A percentile compares a stretch with the other conserved stretches of the same genome.
Conservation (phyloP, 2,797 vertebrate genomes). For the Heteromormyrus szaboi region DNA sequence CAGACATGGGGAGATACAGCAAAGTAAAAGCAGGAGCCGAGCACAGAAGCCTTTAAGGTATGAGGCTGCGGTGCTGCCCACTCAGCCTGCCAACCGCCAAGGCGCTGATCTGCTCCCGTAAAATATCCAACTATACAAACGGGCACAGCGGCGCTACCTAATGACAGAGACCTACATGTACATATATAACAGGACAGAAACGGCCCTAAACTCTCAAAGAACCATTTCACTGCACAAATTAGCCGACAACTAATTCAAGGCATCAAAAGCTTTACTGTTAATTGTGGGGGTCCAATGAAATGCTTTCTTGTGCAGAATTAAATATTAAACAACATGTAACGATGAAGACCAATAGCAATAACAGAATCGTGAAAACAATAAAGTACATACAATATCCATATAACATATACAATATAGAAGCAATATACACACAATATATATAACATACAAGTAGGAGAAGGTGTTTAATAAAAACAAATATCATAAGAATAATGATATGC, state of each 20-base stretch:
- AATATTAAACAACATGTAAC: neutral
- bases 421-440: neutral
- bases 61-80: neutral
- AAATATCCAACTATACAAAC: neutral
- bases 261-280: neutral
- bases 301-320: neutral
- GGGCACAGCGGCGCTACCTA: neutral
- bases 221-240: neutral
- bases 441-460: neutral
- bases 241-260: neutral
- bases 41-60: neutral
- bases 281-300: neutral
- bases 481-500: neutral
- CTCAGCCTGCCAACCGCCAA: neutral
- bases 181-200: neutral
- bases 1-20: neutral
- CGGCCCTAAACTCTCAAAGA: neutral
- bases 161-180: neutral
- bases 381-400: neutral
- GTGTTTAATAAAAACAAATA: neutral
- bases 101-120: neutral
- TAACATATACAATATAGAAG: neutral
- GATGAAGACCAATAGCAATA: neutral
- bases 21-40: neutral
- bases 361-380: neutral